phyloP scores from a whole-genome alignment of 2,888 invertebrate genomes.

The Latrodectus elegans region DNA sequence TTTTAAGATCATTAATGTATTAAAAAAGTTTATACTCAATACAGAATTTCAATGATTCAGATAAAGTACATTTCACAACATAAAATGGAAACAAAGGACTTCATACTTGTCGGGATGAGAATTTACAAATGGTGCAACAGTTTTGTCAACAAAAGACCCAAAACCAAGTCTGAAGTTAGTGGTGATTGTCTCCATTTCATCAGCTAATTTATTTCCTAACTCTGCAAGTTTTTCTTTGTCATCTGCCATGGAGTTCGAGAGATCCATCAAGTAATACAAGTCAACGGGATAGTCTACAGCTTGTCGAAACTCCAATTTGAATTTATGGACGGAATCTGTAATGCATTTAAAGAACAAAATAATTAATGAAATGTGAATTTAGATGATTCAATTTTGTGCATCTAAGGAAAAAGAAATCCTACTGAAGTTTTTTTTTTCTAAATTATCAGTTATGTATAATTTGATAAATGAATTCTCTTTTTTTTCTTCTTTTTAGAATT shows the following conservation, averaged over 20 bases:
- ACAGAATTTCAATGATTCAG: no score
- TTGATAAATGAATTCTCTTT: no score
- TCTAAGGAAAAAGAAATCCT: no score
- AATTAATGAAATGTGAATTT: no score
- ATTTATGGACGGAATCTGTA: conserved; percentile 84
- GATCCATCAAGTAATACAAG: conserved; percentile 98
- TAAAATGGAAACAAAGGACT: neutral
- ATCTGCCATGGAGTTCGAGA: conserved; percentile 98
- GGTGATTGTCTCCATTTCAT: conserved; percentile 90
- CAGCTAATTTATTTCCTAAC: conserved; percentile 76
- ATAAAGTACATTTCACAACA: no score
- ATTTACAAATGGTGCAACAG: conserved; percentile 94
- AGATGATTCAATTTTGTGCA: no score
- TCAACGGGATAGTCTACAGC: conserved; percentile 98
- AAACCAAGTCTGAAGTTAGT: conserved; percentile 94
- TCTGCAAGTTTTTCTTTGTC: conserved; percentile 95
- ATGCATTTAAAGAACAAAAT: neutral
- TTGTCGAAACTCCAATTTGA: conserved; percentile 84
- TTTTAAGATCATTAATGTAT: no score
- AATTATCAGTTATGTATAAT: no score
- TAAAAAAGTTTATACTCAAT: no score
- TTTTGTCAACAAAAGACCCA: conserved; percentile 97
- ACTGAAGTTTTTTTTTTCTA: no score
- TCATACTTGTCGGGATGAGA: conserved; percentile 75
- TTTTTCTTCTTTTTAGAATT: no score